Evolutionary conservation across 2,113 vertebrate species (phyloP).

Genomic region (Jacana jacana): DNA sequence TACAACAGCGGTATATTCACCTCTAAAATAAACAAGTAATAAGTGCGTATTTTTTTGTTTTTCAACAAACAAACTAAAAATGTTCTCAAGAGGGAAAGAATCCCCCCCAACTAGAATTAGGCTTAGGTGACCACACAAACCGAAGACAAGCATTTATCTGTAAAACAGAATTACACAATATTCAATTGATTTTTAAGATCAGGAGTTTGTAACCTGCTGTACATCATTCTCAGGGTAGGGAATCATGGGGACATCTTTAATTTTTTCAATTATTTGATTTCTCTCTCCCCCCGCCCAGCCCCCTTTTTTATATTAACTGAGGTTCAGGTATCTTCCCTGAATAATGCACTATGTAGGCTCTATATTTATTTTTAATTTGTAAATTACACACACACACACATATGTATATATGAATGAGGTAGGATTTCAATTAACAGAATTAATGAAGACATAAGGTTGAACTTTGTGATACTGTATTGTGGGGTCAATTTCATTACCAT

Average conservation of each 20-base stretch:
- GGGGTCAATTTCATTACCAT: conserved; percentile 51
- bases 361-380: not conserved
- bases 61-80: conserved; percentile 16
- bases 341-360: not conserved
- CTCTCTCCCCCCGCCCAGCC: no score
- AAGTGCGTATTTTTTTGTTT: not conserved
- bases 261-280: not conserved
- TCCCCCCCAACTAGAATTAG: not conserved
- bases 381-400: not conserved
- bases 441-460: conserved; percentile 48
- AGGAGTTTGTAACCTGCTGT: not conserved
- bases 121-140: conserved; percentile 28
- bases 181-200: conserved; percentile 30
- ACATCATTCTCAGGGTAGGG: not conserved
- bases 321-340: not conserved
- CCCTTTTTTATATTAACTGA: not conserved
- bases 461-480: conserved; percentile 40
- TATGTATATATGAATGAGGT: conserved; percentile 8
- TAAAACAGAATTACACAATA: conserved; percentile 43
- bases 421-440: conserved; percentile 38
- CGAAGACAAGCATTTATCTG: conserved; percentile 42
- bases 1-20: not conserved
- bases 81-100: not conserved
- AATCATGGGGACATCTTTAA: not conserved
- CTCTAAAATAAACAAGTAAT: not conserved